phyloP scores from a whole-genome alignment of 2,797 vertebrate genomes.

The Melanotaenia pygmaea region DNA sequence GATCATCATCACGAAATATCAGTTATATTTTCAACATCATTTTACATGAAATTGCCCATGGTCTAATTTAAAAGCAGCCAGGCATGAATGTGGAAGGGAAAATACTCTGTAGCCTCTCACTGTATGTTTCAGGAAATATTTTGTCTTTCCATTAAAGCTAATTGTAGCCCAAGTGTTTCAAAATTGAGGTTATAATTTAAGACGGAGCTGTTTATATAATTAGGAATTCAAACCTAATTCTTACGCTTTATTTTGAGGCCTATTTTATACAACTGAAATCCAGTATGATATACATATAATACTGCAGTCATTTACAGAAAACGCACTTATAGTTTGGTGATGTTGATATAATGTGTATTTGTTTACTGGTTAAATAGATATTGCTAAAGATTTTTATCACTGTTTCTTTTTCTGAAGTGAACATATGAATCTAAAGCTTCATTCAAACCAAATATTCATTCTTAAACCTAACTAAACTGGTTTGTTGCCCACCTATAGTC shows the following conservation, averaged over 20 bases:
- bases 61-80: background rate
- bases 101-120: background rate
- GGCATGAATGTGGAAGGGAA: background rate
- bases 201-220: too few relatives aligned
- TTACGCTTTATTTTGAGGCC: too few relatives aligned
- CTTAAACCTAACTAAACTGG: too few relatives aligned
- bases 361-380: background rate
- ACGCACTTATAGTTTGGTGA: background rate
- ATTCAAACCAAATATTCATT: too few relatives aligned
- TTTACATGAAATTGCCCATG: background rate
- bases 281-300: background rate
- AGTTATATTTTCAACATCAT: background rate
- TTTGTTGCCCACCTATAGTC: too few relatives aligned
- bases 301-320: background rate
- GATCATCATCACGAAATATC: background rate
- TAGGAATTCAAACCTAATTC: too few relatives aligned
- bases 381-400: too few relatives aligned
- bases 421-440: too few relatives aligned
- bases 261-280: background rate
- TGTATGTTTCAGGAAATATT: background rate
- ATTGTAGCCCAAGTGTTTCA: background rate
- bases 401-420: too few relatives aligned
- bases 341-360: background rate
- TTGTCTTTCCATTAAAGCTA: too few relatives aligned
- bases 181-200: too few relatives aligned